Base-by-base conservation (phyloP, 2,888 invertebrate species). In the Aspidapion aeneum region DNA sequence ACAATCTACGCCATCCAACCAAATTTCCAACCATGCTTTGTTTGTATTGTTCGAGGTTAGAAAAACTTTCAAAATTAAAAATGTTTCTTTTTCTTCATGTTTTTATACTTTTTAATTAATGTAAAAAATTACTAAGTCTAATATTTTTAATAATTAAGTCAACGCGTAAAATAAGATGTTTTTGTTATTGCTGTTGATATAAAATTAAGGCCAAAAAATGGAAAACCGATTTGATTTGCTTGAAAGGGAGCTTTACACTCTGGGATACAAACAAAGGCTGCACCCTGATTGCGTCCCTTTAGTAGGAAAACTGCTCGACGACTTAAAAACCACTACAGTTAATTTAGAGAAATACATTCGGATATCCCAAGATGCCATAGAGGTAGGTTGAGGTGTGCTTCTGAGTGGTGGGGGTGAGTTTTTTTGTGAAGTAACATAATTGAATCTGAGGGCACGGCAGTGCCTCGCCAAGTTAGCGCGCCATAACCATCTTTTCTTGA, bases 321-420 rank as follows among this genome's bases (percentile, higher is more conserved):
- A 96, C 80, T 84, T 96, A 63, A 83, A 94, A 65, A 90, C 91
- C 77, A 94, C 94, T 7, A 95, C 94, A n/a, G 89, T 91, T 70
- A 93, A 90, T 74, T 82, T 95, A 61, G 89, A 92, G 74, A 90
- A 93, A 80, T 90, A 92, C 68, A 94, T 94, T 84, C 84, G 87
- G 65, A 81, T 91, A 70, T 87, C 91, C 3, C 86, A 88, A 75
- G 85, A 88, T 72, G 86, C 89, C 59, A 78, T 86, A 35, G 85
- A 88, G 82, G 88, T 88, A 77, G 70, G 66, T 66, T 21, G 7
- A 49, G n/a, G n/a, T n/a, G n/a, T n/a, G n/a, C n/a, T n/a, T n/a
- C n/a, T n/a, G n/a, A n/a, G n/a, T n/a, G n/a, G n/a, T n/a, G n/a
- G n/a, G n/a, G n/a, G n/a, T n/a, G n/a, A n/a, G n/a, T n/a, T n/a